These are phyloP conservation scores for Bovichtus diacanthus DNA, from an alignment of 2,797 vertebrate genomes.

Conservation along the genomic window DNA sequence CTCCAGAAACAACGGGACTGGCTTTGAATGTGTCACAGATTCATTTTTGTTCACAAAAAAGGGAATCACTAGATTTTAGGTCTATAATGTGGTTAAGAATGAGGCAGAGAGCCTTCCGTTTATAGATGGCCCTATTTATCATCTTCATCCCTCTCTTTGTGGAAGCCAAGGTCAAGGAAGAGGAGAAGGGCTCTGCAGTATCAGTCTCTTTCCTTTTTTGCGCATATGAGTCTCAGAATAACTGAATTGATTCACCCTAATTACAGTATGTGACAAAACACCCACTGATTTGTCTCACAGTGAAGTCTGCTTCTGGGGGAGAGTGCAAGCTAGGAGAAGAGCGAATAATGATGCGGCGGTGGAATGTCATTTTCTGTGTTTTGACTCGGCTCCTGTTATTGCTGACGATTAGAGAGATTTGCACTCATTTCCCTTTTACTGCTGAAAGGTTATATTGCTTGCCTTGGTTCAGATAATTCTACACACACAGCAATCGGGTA, in stretches of 20 bases:
- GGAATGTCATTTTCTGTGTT: conserved; percentile 53
- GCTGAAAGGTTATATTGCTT: conserved; percentile 57
- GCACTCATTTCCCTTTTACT: conserved; percentile 23
- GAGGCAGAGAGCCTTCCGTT: conserved; percentile 8
- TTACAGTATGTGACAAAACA: conserved; percentile 67
- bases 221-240: conserved; percentile 47
- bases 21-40: neutral
- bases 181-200: conserved; percentile 34
- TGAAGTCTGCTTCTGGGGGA: conserved; percentile 41
- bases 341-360: conserved; percentile 54
- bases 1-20: neutral
- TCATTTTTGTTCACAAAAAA: neutral
- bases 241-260: conserved; percentile 66
- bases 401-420: conserved; percentile 55
- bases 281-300: conserved; percentile 58
- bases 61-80: conserved; percentile 6
- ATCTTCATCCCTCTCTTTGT: conserved; percentile 22
- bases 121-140: conserved; percentile 39
- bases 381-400: conserved; percentile 51
- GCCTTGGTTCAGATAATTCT: conserved; percentile 55
- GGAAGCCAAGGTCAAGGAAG: conserved; percentile 59
- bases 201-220: conserved; percentile 32
- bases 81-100: conserved; percentile 10
- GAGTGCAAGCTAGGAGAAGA: conserved; percentile 31
- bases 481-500: conserved; percentile 42